Base-by-base conservation (phyloP, 2,888 invertebrate species). In the Agonum fuliginosum region DNA sequence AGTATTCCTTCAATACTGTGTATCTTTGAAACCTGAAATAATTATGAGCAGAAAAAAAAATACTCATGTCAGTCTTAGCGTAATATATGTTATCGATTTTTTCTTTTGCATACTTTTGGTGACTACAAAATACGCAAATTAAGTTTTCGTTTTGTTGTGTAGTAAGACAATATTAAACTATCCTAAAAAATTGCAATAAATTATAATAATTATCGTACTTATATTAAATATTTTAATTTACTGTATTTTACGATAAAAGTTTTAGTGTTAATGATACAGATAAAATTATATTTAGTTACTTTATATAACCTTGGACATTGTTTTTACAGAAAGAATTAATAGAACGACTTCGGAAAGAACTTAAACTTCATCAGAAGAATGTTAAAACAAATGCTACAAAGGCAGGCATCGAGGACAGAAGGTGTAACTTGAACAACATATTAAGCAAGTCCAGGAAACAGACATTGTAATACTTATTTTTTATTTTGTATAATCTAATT, bases 371-470 rank as follows among this genome's bases (percentile, higher is more conserved):
- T 72, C 84, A 86, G 70, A 85, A 84, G 67, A 80, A 81, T 22
- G 54, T 84, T 5, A 85, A 86, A 81, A 82, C 80, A 2, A 84
- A 83, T 74, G 80, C 82, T 4, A 80, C 83, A 2, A 86, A 85
- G 80, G 83, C 82, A 79, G 84, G 84, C 6, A 80, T 86, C 8
- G 86, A 86, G 80, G 86, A 87, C 74, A 82, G 84, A 77, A 81
- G 85, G 71, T 82, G 82, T 78, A 85, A 85, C 81, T 80, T 87
- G 70, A 82, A 84, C 4, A 85, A 83, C 78, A 85, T 86, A 27
- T 80, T 86, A 69, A 84, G 81, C 71, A 81, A 86, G 78, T 85
- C 86, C 41, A 82, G 87, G 46, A 87, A 87, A 79, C 87, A 87
- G 69, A 78, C 71, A 30, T 51, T 79, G 79, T 79, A 79, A 30